Conservation (phyloP, 1,140 invertebrate genomes). For the Heliconius hermathena region DNA sequence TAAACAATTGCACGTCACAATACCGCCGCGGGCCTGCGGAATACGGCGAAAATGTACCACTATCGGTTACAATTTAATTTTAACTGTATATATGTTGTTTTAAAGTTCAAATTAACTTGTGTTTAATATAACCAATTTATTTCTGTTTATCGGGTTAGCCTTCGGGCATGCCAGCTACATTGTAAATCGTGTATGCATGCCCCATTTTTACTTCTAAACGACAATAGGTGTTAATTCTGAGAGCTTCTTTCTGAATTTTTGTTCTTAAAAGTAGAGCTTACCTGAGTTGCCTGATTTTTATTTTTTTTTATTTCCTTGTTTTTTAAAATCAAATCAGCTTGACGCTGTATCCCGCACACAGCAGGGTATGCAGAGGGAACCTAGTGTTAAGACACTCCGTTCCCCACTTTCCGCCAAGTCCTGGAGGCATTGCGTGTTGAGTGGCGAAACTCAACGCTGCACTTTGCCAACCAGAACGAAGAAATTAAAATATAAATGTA, state of each 20-base stretch:
- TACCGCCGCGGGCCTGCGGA: conserved; percentile 52
- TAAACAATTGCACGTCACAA: conserved; percentile 69
- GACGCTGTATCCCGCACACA: too few relatives aligned
- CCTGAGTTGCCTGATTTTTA: neutral
- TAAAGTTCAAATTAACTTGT: conserved; percentile 38
- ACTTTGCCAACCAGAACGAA: too few relatives aligned
- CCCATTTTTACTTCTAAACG: conserved; percentile 44
- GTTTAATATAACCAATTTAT: conserved; percentile 46
- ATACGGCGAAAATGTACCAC: conserved; percentile 46
- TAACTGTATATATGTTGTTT: conserved; percentile 34
- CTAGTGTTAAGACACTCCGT: too few relatives aligned
- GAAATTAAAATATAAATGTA: too few relatives aligned
- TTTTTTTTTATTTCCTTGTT: neutral
- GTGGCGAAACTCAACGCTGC: too few relatives aligned
- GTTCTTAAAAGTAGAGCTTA: neutral
- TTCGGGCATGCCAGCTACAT: conserved; percentile 48
- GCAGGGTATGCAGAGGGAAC: too few relatives aligned
- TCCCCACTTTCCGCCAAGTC: too few relatives aligned
- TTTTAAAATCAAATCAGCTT: too few relatives aligned
- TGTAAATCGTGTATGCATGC: conserved; percentile 49
- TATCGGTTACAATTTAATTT: conserved; percentile 35
- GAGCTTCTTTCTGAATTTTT: conserved; percentile 4
- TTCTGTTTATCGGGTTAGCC: conserved; percentile 54
- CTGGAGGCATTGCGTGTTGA: too few relatives aligned
- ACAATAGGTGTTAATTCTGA: conserved; percentile 34